Evolutionary conservation across 2,113 vertebrate species (phyloP).

Genomic region (Melanerpes aurifrons): DNA sequence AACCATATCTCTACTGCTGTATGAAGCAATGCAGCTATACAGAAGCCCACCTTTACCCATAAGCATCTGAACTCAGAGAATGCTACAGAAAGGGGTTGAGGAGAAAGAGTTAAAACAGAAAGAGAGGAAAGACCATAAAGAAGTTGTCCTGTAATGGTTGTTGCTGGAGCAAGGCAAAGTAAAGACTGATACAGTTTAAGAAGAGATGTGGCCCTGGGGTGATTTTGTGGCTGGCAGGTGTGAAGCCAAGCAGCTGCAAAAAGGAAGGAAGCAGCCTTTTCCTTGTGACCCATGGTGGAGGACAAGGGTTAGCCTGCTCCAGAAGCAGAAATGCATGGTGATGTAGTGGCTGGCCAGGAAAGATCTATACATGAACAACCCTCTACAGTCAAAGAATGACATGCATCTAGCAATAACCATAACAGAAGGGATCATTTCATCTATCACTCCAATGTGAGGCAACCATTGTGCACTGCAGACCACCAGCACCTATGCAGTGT

Average conservation of each 20-base stretch:
- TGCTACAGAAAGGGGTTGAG: not conserved
- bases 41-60: not conserved
- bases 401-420: not conserved
- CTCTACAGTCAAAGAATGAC: not conserved
- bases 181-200: not conserved
- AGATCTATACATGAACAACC: not conserved
- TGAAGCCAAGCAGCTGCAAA: not conserved
- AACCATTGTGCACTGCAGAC: not conserved
- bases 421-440: not conserved
- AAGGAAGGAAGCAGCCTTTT: not conserved
- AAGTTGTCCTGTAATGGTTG: no score
- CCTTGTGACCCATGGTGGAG: not conserved
- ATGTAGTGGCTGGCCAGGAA: not conserved
- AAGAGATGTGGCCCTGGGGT: accelerated
- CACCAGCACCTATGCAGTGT: not conserved
- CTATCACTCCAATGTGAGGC: not conserved
- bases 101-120: not conserved
- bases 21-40: not conserved
- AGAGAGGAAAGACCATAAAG: no score
- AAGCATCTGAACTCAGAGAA: not conserved
- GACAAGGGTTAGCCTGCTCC: not conserved
- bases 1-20: not conserved
- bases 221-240: not conserved
- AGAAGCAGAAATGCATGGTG: not conserved
- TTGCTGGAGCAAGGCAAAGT: not conserved